Conservation (phyloP, 2,113 vertebrate genomes). For the Hydropotes inermis region DNA sequence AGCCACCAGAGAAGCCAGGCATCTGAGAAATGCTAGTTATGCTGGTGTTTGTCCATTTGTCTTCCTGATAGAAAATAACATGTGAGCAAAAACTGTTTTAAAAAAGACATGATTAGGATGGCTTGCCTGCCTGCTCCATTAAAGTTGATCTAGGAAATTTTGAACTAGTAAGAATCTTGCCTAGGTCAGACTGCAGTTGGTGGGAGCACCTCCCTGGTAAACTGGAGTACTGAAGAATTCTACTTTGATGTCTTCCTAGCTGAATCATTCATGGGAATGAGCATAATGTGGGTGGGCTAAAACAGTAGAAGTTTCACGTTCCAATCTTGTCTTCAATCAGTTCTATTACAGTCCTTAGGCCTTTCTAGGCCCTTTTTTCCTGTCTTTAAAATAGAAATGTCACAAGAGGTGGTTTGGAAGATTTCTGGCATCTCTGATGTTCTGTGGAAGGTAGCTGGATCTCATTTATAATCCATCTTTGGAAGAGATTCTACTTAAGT, state of each 20-base stretch:
- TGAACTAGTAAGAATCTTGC: background rate
- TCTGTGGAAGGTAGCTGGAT: background rate
- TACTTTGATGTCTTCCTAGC: background rate
- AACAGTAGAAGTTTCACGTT: background rate
- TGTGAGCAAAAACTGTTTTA: background rate
- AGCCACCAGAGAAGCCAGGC: background rate
- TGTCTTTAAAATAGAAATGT: background rate
- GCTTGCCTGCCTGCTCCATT: background rate
- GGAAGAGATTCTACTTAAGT: background rate
- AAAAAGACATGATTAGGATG: background rate
- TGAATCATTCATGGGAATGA: background rate
- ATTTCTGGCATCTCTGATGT: background rate
- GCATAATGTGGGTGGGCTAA: background rate
- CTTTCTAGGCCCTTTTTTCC: background rate
- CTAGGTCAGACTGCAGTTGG: background rate
- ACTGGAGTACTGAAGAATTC: background rate
- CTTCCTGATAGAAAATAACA: background rate
- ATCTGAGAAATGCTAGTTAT: background rate
- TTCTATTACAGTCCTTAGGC: background rate
- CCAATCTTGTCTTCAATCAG: background rate
- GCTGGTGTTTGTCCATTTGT: background rate
- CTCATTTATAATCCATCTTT: background rate
- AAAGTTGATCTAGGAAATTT: background rate
- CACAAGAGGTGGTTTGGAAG: background rate
- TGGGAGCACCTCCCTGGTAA: background rate